Conservation (phyloP, 2,113 vertebrate genomes). For the Leptocoma aspasia region DNA sequence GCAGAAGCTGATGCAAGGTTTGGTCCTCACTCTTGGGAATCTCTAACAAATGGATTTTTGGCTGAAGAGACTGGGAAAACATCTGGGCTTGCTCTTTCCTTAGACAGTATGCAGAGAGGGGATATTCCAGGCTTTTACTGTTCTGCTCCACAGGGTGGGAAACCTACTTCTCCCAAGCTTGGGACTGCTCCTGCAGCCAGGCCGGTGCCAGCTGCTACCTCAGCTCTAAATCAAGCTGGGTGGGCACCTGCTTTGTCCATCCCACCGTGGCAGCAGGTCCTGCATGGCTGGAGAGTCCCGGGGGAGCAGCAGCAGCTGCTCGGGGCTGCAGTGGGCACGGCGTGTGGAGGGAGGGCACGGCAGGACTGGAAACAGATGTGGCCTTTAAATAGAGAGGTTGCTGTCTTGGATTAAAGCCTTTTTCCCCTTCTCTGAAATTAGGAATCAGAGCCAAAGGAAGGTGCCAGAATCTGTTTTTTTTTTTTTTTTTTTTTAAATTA, state of each 20-base stretch:
- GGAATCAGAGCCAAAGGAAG: accelerated
- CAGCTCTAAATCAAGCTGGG: not conserved
- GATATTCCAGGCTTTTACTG: not conserved
- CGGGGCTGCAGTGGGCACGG: not conserved
- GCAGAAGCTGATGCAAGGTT: not conserved
- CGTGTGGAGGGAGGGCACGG: not conserved
- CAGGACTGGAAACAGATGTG: not conserved
- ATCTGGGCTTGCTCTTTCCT: not conserved
- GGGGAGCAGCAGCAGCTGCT: not conserved
- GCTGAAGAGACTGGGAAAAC: not conserved
- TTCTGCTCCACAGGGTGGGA: not conserved
- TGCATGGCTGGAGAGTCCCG: not conserved
- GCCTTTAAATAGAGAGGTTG: not conserved
- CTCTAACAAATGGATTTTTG: not conserved
- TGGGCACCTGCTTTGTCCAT: not conserved
- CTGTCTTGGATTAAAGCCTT: not conserved
- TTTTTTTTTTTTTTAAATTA: not conserved
- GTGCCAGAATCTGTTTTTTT: not conserved
- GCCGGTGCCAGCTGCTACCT: not conserved
- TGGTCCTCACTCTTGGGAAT: not conserved
- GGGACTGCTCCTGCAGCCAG: not conserved
- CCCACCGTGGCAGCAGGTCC: not conserved
- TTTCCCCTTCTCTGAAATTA: not conserved
- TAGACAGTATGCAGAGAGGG: not conserved
- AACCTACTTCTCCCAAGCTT: not conserved